Conservation (phyloP, 2,888 invertebrate species). For the Amblyjoppa proteus region DNA sequence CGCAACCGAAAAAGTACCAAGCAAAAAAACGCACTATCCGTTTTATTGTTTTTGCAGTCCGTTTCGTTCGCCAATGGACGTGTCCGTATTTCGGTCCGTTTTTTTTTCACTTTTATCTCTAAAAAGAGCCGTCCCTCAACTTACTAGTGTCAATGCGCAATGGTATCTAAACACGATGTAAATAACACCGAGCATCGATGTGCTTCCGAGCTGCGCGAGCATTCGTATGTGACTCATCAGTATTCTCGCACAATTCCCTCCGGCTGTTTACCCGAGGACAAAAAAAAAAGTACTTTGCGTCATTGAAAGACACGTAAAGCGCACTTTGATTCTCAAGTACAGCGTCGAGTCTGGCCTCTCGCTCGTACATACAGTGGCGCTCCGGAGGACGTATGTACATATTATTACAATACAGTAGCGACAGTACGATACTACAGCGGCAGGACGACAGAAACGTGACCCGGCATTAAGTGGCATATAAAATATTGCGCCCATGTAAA, state of each 20-base stretch:
- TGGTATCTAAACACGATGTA: too few species aligned
- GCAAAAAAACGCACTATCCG: too few species aligned
- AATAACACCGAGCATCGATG: too few species aligned
- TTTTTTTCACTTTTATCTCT: too few species aligned
- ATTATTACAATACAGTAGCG: constrained; percentile 53
- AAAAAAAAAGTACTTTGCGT: constrained; percentile 27
- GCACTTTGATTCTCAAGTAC: constrained; percentile 82
- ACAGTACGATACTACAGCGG: constrained; percentile 40
- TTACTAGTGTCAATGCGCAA: too few species aligned
- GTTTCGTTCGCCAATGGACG: too few species aligned
- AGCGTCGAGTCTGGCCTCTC: constrained; percentile 66
- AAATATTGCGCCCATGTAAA: constrained; percentile 84
- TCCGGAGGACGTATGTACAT: constrained; percentile 39
- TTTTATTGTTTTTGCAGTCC: too few species aligned
- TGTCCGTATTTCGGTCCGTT: too few species aligned
- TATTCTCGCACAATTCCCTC: not conserved
- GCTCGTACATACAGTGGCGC: constrained; percentile 18
- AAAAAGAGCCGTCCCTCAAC: too few species aligned
- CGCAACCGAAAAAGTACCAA: too few species aligned
- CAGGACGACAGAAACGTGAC: constrained; percentile 81
- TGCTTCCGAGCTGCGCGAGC: not conserved
- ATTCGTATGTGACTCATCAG: not conserved
- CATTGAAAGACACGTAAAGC: constrained; percentile 71
- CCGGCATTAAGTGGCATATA: constrained; percentile 83
- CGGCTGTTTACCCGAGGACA: not conserved